Percentiles rank a stretch among this genome's conserved stretches.
These are phyloP conservation scores for Neosalanx taihuensis DNA, from an alignment of 2,797 vertebrate species.

Conservation along the genomic window DNA sequence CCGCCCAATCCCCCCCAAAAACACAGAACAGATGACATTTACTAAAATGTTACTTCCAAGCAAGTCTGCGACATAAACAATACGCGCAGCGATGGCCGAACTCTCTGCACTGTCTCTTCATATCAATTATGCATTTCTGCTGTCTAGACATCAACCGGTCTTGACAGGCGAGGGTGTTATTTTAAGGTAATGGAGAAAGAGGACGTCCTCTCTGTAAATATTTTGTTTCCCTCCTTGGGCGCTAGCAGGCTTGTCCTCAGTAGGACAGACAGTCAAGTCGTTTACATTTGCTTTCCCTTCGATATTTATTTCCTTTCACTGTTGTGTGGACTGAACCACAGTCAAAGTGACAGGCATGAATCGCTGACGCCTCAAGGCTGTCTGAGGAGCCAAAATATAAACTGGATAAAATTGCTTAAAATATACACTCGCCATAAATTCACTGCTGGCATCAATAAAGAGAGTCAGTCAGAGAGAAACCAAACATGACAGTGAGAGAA, in stretches of 20 bases:
- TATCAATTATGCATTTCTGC: conserved; percentile 78
- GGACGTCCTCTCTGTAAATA: conserved; percentile 75
- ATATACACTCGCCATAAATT: conserved; percentile 71
- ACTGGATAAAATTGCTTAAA: conserved; percentile 74
- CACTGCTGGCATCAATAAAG: conserved; percentile 70
- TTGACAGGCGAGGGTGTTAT: conserved; percentile 77
- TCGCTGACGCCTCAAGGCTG: conserved; percentile 70
- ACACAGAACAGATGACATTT: conserved; percentile 74
- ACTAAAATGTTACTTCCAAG: conserved; percentile 76
- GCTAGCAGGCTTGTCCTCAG: conserved; percentile 65
- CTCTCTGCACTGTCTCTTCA: conserved; percentile 74
- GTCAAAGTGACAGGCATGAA: conserved; percentile 73
- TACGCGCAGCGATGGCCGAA: conserved; percentile 70
- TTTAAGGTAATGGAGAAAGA: conserved; percentile 74
- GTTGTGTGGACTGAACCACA: conserved; percentile 70
- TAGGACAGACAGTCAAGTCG: conserved; percentile 71
- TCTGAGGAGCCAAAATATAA: conserved; percentile 72
- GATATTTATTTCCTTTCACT: conserved; percentile 75
- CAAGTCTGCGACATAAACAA: conserved; percentile 74
- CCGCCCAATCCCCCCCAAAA: conserved; percentile 48
- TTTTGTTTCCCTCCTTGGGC: conserved; percentile 65
- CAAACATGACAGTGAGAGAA: conserved; percentile 45
- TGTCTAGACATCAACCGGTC: conserved; percentile 73
- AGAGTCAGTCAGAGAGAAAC: conserved; percentile 65
- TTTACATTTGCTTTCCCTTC: conserved; percentile 74